Percentiles rank a stretch among this genome's conserved stretches.
Conservation (phyloP, 2,888 invertebrate genomes). For the Teleogryllus oceanicus region DNA sequence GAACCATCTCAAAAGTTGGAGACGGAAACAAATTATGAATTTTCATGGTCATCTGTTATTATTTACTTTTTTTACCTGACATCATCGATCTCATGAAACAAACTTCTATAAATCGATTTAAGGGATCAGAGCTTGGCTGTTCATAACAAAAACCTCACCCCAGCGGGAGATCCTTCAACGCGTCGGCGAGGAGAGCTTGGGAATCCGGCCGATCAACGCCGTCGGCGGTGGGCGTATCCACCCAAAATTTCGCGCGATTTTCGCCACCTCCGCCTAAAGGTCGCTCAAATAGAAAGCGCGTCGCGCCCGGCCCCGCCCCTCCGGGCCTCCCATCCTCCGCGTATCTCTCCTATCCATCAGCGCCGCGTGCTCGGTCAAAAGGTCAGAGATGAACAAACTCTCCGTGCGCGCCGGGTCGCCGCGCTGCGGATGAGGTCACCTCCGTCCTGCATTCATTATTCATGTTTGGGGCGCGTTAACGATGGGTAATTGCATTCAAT, state of each 20-base stretch:
- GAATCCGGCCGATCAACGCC: background rate
- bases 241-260: background rate
- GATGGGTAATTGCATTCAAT: background rate
- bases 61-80: too few species aligned
- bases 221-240: background rate
- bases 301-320: background rate
- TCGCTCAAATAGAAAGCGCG: background rate
- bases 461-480: background rate
- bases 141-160: too few species aligned
- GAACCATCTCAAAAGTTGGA: background rate
- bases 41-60: too few species aligned
- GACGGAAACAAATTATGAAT: background rate
- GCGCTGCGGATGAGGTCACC: background rate
- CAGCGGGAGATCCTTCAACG: too few species aligned
- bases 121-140: too few species aligned
- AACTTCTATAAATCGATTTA: too few species aligned
- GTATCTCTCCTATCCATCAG: slow-evolving; percentile 1
- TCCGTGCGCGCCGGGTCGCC: background rate
- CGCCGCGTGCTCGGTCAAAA: background rate
- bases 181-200: too few species aligned
- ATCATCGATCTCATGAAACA: too few species aligned
- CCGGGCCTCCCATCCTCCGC: background rate
- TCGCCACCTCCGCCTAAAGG: background rate
- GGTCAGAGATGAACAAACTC: slow-evolving; percentile 18
- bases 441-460: slow-evolving; percentile 1